Evolutionary conservation across 2,797 vertebrate genomes (phyloP), one percentile per base, ranked within the genome.

Genomic region (Notoglanidium macrostoma): DNA sequence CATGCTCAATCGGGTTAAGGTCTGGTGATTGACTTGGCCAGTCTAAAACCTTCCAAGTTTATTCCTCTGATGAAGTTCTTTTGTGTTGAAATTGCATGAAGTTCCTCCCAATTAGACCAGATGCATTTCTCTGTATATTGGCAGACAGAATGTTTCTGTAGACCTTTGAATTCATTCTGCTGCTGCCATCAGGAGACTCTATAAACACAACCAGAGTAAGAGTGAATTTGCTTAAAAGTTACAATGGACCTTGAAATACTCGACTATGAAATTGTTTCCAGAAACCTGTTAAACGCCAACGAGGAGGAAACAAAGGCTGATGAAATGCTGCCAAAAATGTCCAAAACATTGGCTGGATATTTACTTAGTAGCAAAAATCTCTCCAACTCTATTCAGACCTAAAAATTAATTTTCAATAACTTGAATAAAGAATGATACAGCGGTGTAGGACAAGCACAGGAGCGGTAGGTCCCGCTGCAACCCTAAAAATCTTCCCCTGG

Each of bases 161-260:
- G 46, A 49, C 46, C 9, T 49, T 10, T 49, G 46, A 49, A 49
- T 49, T 49, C 46, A 49, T 49, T 49, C 46, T 49, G 46, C 46
- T 49, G 46, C 46, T 49, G 9, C 46, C 46, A 49, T 49, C 46
- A 5, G 12, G 1, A 5, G 7, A 26, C 46, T 54, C 26, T 54
- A 23, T 12, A n/a, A 46, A 80, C 51, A 44, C 40, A 81, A 29
- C 1, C 15, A 6, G 44, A 32, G 26, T 67, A 29, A 35, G 17
- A 51, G n/a, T 46, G 15, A 74, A 59, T 59, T 15, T 81, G 26
- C 49, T 59, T 44, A 11, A 21, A 32, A 57, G 19, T 79, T 70
- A 70, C 15, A 35, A 17, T 2, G 81, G 46, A 81, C 67, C 68
- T 77, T 82, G 70, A 83, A 79, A 72, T 59, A 55, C 32, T 51